phyloP scores from a whole-genome alignment of 2,797 vertebrate species.

The Muraenolepis orangiensis region DNA sequence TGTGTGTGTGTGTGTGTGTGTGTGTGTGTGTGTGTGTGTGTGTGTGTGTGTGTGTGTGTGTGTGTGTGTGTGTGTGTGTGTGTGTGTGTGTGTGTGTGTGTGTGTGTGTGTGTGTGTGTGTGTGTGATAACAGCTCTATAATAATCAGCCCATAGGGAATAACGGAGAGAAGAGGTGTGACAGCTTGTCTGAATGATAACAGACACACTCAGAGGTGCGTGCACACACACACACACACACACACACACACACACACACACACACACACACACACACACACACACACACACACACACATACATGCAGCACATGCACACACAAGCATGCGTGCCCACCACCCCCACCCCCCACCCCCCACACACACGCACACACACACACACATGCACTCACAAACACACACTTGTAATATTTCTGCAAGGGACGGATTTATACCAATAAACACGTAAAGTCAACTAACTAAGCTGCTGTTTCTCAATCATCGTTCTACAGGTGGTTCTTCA shows the following conservation, averaged over 20 bases:
- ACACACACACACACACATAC: background rate
- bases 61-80: background rate
- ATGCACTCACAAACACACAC: background rate
- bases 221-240: constrained; percentile 33
- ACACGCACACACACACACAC: too few relatives aligned
- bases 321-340: too few relatives aligned
- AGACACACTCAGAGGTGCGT: constrained; percentile 35
- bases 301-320: background rate
- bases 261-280: too few relatives aligned
- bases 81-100: background rate
- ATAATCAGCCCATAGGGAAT: constrained; percentile 64
- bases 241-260: background rate
- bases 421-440: background rate
- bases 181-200: constrained; percentile 60
- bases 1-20: background rate
- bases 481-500: background rate
- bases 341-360: too few relatives aligned
- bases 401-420: background rate
- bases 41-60: background rate
- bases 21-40: constrained; percentile 3
- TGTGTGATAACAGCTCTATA: constrained; percentile 58
- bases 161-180: constrained; percentile 58
- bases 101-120: background rate
- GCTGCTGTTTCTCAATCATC: background rate
- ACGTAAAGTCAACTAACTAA: background rate